Base-by-base conservation (phyloP, 2,888 invertebrate genomes). In the Panzeria rudis region DNA sequence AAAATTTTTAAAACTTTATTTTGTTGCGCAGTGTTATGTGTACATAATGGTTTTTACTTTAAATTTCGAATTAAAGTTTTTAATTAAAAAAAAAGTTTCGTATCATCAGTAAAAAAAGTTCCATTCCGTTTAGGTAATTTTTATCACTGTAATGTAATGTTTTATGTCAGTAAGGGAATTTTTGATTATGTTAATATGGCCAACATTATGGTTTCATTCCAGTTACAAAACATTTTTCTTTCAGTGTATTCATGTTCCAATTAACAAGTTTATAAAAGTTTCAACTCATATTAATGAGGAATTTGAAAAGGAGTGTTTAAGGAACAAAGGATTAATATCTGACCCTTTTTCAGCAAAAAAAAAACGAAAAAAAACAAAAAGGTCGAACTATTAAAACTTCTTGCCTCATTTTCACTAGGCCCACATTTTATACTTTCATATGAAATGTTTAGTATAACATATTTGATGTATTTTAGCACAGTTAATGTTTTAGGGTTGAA, bases 261-360 rank as follows among this genome's bases (percentile, higher is more conserved):
- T 76, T 69, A 76, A 44, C 25, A 76, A 69, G 61, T 71, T 71
- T 32, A 54, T 47, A 13, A 72, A 72, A 76, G 54, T 38, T 20
- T 32, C 2, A 69, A 13, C 66, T 23, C 41, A 32, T 54, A 20
- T 76, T 76, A 84, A 71, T 80, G 79, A 72, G 77, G 76, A 64
- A 75, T 68, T 75, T 75, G 44, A 69, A 69, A 75, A 73, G 23
- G 23, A 59, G 3, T 54, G n/a, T 38, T 29, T 7, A 56, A 52
- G 72, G 76, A 73, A 71, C 78, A 68, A 56, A 56, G n/a, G 9
- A 47, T 72, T 54, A 35, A 79, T 87, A 87, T 86, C 88, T 86
- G 77, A 86, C 88, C 86, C 87, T 86, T 87, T 17, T 32, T 13
- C 41, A n/a, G 15, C 17, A n/a, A 13, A 17, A 11, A 6, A 61